Base-by-base conservation (phyloP, 2,797 vertebrate genomes). In the Myiotriccus ornatus region DNA sequence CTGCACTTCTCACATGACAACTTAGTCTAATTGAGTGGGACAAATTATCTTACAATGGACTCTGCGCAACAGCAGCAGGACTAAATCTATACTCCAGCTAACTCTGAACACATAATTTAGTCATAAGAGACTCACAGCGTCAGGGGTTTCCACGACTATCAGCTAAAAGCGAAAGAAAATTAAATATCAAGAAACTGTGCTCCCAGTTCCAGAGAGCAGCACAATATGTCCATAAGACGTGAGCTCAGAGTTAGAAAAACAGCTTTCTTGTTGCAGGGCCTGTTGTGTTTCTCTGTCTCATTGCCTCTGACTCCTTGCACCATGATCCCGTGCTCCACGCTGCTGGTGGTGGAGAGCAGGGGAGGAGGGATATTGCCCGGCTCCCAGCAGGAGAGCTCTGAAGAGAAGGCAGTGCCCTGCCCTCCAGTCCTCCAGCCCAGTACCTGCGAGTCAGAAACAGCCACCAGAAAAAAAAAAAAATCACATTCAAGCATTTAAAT, bases 11-110 rank as follows among this genome's bases (percentile, higher is more conserved):
- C 96, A 92, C 95, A 83, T 94, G 96, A 96, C 95, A 96, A 95
- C 93, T 94, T 95, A 74, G 96, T 95, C 96, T 96, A 96, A 96
- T 96, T 96, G 96, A 96, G 96, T 96, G 96, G 96, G 96, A 96
- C 95, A 96, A 96, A 96, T 96, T 95, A 94, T 96, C 96, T 96
- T 95, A 94, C 91, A 93, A 96, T 96, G 89, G 95, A 96, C 95
- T 96, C 94, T 43, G 79, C 32, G 87, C 96, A 95, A 93, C 91
- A 91, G 95, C 91, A 80, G 91, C 93, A 93, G 83, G 93, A 82
- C 96, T 95, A 91, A 96, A 96, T 96, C 96, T 89, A 89, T 96
- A 96, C 87, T 85, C 79, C 27, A 5, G 93, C 82, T 96, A 94
- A 93, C 96, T 94, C 91, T 19, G 78, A 93, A 57, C 94, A 93